Base-by-base conservation (phyloP, 2,113 vertebrate genomes). In the Ceratotherium simum region DNA sequence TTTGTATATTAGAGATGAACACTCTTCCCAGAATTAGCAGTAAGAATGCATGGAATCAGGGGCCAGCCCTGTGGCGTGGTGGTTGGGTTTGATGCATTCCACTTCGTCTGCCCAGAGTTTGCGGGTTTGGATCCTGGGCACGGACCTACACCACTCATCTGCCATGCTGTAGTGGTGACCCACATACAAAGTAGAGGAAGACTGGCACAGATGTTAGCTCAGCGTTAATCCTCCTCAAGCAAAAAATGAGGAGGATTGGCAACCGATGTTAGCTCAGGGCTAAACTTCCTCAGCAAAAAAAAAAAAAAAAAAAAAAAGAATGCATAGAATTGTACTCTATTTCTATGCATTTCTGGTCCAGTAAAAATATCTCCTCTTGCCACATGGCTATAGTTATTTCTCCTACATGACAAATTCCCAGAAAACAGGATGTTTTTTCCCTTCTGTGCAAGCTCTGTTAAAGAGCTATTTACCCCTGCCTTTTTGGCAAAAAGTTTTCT, bases 401-500 rank as follows among this genome's bases (percentile, higher is more conserved):
- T 94, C 58, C 2, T 51, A 76, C 33, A 60, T 13, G 25, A 89
- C 90, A 76, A 67, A n/a, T 39, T 75, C 65, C 48, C 21, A 51
- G 56, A 81, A 86, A 89, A 27, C 51, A 69, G 56, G 93, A 54
- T 46, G 11, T 8, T 46, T n/a, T 56, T 29, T 1, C 21, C 23
- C 21, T 29, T 69, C 42, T 79, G 31, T 82, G 48, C 10, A 48
- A 96, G 51, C 64, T 81, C 78, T 76, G 70, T 72, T 80, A 90
- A 83, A 94, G 89, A 76, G 91, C 51, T 80, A 87, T 89, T 97
- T 96, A 12, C 70, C 29, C 54, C 64, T 31, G 9, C 27, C 23
- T 88, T 84, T 97, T 78, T 72, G 64, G 86, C n/a, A 92, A 54
- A 96, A 90, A 69, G 92, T 95, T 98, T 97, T 86, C 90, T 95